phyloP scores from a whole-genome alignment of 1,140 invertebrate genomes.

The Hylyphantes graminicola region DNA sequence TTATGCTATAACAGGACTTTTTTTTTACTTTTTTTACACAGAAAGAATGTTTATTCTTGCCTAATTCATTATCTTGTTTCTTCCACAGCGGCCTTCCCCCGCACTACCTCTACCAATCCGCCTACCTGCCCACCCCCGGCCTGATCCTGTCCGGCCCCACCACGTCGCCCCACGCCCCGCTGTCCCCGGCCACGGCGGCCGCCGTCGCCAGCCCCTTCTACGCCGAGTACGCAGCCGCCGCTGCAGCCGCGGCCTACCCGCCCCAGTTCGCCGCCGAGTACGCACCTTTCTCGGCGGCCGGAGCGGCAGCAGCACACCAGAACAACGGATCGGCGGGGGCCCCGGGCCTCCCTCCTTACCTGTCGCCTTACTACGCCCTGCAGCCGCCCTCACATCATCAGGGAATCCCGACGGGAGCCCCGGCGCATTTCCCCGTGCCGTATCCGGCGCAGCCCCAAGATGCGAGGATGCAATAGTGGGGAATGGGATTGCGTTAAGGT shows the following conservation, averaged over 20 bases:
- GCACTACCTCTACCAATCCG: conserved; percentile 79
- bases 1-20: too few species aligned
- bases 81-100: conserved; percentile 76
- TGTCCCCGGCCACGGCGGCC: conserved; percentile 75
- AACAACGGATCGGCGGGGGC: conserved; percentile 67
- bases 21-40: too few species aligned
- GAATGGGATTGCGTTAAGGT: too few species aligned
- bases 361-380: conserved; percentile 62
- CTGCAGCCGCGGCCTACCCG: conserved; percentile 69
- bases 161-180: conserved; percentile 68
- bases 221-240: conserved; percentile 74
- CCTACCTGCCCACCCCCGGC: conserved; percentile 65
- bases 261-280: conserved; percentile 40
- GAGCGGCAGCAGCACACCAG: conserved; percentile 69
- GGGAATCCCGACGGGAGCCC: conserved; percentile 32
- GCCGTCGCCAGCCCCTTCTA: conserved; percentile 72
- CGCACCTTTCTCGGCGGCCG: conserved; percentile 69
- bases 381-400: conserved; percentile 39
- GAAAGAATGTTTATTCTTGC: too few species aligned
- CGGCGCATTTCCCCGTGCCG: conserved; percentile 55
- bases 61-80: conserved; percentile 47
- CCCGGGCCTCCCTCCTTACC: conserved; percentile 77
- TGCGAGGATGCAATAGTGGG: conserved; percentile 50
- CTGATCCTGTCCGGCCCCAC: conserved; percentile 74
- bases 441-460: conserved; percentile 60